Percentiles rank a stretch among this genome's conserved stretches.
These are phyloP conservation scores for Morphnarchus princeps DNA, from an alignment of 2,113 vertebrate genomes.

Conservation along the genomic window DNA sequence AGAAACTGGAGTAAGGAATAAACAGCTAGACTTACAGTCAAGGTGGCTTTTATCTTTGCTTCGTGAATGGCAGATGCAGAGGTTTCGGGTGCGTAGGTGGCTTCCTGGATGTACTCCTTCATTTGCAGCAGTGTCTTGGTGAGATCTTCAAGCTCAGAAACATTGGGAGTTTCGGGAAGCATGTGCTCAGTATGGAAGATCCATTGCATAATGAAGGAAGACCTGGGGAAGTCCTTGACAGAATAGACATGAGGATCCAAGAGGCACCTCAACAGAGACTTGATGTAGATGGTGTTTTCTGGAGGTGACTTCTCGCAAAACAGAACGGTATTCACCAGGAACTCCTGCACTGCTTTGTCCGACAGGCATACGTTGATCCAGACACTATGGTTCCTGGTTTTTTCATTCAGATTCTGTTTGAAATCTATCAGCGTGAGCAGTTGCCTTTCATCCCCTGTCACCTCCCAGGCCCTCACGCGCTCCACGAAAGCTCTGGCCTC, in stretches of 20 bases:
- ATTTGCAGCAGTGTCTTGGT: background rate
- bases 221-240: slow-evolving; percentile 49
- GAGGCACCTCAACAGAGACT: slow-evolving; percentile 27
- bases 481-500: slow-evolving; percentile 30
- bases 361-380: slow-evolving; percentile 66
- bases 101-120: background rate
- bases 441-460: background rate
- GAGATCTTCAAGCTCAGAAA: slow-evolving; percentile 35
- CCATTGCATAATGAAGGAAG: slow-evolving; percentile 50
- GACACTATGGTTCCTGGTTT: background rate
- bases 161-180: background rate
- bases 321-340: slow-evolving; percentile 13
- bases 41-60: slow-evolving; percentile 35
- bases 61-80: background rate
- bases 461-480: slow-evolving; percentile 19
- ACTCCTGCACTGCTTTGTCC: slow-evolving; percentile 38
- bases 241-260: slow-evolving; percentile 48
- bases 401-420: slow-evolving; percentile 19
- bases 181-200: background rate
- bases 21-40: background rate
- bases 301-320: background rate
- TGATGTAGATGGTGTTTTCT: background rate
- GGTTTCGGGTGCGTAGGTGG: background rate
- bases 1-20: slow-evolving; percentile 36
- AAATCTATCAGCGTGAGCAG: slow-evolving; percentile 5